A percentile compares a stretch with the other conserved stretches of the same genome.
Conservation (phyloP, 1,140 invertebrate species). For the Pinna nobilis region DNA sequence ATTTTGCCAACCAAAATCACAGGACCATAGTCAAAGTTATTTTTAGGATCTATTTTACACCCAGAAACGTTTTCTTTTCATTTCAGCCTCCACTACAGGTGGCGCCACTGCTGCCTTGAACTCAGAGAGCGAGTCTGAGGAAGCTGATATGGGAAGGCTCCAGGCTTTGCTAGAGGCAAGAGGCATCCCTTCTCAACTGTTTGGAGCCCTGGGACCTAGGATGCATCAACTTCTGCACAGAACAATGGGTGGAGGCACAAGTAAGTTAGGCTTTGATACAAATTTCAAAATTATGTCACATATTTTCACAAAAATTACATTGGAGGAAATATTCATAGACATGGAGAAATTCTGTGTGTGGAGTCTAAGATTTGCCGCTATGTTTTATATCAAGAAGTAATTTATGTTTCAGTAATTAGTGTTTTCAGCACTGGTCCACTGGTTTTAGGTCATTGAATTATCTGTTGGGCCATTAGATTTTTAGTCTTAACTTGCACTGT, state of each 20-base stretch:
- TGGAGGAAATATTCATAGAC: too few species aligned
- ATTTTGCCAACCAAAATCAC: too few species aligned
- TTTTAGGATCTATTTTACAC: too few species aligned
- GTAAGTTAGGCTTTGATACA: constrained; percentile 54
- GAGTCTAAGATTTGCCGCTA: too few species aligned
- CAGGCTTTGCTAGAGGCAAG: constrained; percentile 92
- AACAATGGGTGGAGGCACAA: constrained; percentile 81
- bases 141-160: constrained; percentile 75
- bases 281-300: too few species aligned
- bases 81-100: constrained; percentile 56
- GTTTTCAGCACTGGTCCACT: background rate
- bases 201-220: constrained; percentile 91
- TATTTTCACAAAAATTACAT: too few species aligned
- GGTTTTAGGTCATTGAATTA: background rate
- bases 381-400: too few species aligned
- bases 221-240: constrained; percentile 98
- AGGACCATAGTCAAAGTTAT: too few species aligned
- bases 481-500: too few species aligned
- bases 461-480: too few species aligned
- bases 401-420: too few species aligned
- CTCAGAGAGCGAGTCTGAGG: constrained; percentile 73
- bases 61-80: constrained; percentile 16
- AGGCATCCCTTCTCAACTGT: constrained; percentile 95
- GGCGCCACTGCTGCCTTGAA: constrained; percentile 65
- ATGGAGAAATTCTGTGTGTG: too few species aligned